A percentile compares a stretch with the other conserved stretches of the same genome.
Evolutionary conservation across 2,113 vertebrate genomes (phyloP).

Genomic region (Leptodactylus fuscus): DNA sequence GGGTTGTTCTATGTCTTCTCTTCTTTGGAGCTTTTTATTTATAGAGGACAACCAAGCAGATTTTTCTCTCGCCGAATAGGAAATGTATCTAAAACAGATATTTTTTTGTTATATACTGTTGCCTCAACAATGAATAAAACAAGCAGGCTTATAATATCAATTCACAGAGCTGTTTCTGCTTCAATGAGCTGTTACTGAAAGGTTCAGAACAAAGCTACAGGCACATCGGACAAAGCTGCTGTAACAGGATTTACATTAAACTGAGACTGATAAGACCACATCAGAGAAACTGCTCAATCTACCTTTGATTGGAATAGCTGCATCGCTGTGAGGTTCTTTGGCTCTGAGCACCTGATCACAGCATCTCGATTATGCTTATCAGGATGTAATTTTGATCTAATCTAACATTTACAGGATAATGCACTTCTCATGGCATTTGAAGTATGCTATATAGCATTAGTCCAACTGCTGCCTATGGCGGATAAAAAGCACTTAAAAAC

Average conservation of each 20-base stretch:
- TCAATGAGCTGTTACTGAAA: conserved; percentile 80
- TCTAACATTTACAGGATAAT: conserved; percentile 63
- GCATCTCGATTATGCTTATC: conserved; percentile 64
- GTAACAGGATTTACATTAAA: conserved; percentile 78
- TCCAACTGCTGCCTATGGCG: conserved; percentile 47
- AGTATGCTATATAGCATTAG: conserved; percentile 16
- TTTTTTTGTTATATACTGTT: conserved; percentile 69
- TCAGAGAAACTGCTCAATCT: conserved; percentile 70
- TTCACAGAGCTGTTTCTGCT: conserved; percentile 78
- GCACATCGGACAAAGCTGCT: conserved; percentile 77
- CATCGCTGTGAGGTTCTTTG: conserved; percentile 60
- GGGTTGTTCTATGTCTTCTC: neutral
- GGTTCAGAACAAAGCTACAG: conserved; percentile 81
- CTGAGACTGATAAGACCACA: conserved; percentile 76
- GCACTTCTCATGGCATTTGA: conserved; percentile 44
- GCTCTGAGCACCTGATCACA: conserved; percentile 66
- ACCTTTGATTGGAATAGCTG: conserved; percentile 68
- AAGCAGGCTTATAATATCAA: conserved; percentile 79
- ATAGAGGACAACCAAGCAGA: neutral
- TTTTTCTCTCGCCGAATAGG: neutral
- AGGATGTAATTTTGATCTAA: conserved; percentile 55
- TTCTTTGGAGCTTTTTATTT: neutral
- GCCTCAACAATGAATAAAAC: conserved; percentile 75
- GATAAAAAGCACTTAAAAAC: conserved; percentile 8
- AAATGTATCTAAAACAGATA: conserved; percentile 30